Evolutionary conservation across 2,113 vertebrate species (phyloP), one percentile per base, ranked within the genome.

Genomic region (Hipposideros armiger): DNA sequence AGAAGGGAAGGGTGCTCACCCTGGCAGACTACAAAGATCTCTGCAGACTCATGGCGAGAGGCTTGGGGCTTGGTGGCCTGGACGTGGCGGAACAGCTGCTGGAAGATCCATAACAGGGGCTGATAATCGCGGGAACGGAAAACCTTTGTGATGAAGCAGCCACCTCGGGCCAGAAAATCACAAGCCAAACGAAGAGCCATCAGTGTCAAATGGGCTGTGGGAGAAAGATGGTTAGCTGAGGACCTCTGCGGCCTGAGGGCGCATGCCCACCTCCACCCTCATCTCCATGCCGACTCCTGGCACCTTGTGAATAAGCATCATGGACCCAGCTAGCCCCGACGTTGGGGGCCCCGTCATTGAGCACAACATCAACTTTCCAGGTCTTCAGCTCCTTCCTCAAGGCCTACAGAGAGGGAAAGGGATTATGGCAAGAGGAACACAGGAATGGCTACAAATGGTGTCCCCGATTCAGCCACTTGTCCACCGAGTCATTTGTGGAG

Each of bases 21-120:
- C 95, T 99, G 99, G 95, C 99, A 99, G 95, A 99, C 97, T n/a
- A 99, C 99, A 14, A 99, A 99, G 98, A 99, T 99, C 98, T 99
- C 99, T 0, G 99, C 99, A 0, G 99, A 99, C 96, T 99, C 99
- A 0, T 99, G 99, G 82, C 99, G 99, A 1, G 99, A 99, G 0
- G 99, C 99, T 93, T 99, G 99, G 0, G 99, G 99, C 47, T 99
- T 99, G 82, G 99, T 99, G 96, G 99, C 99, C 96, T 99, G 99
- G 19, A 99, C 99, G 81, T 99, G 99, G 92, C 95, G 99, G 97
- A 99, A 99, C 91, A 99, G 99, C 98, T 99, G 99, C 98, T 99
- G 99, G 97, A 99, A 99, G 98, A 99, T 99, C 99, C 99, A 99
- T 2, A 99, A 98, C 3, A 99, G 98, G 0, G 99, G 99, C 96